Conservation (phyloP, 2,888 invertebrate genomes). For the Petrophora chlorosata region DNA sequence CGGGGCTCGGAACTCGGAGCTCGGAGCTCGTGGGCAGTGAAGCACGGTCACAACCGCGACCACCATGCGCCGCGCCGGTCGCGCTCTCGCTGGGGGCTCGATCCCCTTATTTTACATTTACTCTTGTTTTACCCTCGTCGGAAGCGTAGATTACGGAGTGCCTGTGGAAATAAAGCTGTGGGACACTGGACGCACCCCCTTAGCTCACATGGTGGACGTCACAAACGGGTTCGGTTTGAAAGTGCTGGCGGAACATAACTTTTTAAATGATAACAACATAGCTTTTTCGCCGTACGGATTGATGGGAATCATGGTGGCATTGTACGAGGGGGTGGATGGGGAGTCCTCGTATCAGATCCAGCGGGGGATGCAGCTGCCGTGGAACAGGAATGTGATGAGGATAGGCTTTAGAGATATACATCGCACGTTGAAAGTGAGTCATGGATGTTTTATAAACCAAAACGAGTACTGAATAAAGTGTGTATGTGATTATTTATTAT, state of each 20-base stretch:
- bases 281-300: slow-evolving; percentile 94
- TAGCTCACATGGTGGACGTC: slow-evolving; percentile 91
- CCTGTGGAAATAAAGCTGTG: slow-evolving; percentile 76
- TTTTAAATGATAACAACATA: slow-evolving; percentile 90
- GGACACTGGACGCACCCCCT: slow-evolving; percentile 81
- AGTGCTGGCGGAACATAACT: slow-evolving; percentile 88
- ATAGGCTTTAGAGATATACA: slow-evolving; percentile 93
- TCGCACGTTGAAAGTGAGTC: slow-evolving; percentile 90
- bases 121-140: slow-evolving; percentile 36
- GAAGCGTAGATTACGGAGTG: slow-evolving; percentile 57
- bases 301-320: slow-evolving; percentile 90
- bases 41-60: slow-evolving; percentile 63
- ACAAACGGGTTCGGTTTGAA: slow-evolving; percentile 89
- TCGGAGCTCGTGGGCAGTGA: slow-evolving; percentile 53
- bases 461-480: not conserved
- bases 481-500: too few species aligned
- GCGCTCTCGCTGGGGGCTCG: slow-evolving; percentile 45
- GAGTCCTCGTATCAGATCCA: slow-evolving; percentile 89
- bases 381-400: slow-evolving; percentile 88
- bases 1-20: slow-evolving; percentile 28
- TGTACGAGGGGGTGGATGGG: slow-evolving; percentile 91
- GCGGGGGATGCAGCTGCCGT: slow-evolving; percentile 87
- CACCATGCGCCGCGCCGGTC: slow-evolving; percentile 68
- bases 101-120: slow-evolving; percentile 44
- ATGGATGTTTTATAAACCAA: too few species aligned